Base-by-base conservation (phyloP, 1,140 invertebrate genomes). In the Asbolus verrucosus region DNA sequence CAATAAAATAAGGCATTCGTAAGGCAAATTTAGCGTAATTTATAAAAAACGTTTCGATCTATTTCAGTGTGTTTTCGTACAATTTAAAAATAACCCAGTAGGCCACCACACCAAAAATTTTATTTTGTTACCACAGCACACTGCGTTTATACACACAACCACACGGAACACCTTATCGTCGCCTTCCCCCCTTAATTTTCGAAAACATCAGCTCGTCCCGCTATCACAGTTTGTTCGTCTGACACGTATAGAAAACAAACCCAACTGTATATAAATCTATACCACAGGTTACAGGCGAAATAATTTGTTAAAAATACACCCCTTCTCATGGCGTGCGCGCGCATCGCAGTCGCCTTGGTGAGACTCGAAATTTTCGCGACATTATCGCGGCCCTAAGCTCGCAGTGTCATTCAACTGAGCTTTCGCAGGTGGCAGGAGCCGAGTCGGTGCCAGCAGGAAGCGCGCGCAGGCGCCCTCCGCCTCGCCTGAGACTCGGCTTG, bases 1-100 rank as follows among this genome's bases (percentile, higher is more conserved):
- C 39, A 41, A 21, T 30, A 62, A 63, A 63, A 63, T 63, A 63
- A 63, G 61, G 61, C 61, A 63, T 63, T 21, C 39, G 19, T 63
- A 63, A 63, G 61, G 61, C 61, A 63, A 63, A 63, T 63, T 63
- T 31, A 63, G 31, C 33, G 33, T 19, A 62, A 62, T 38, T 33
- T 63, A 31, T 61, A 15, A 61, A 27, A 38, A 39, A 63, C 39
- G 33, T 39, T 46, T 19, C 16, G 61, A 27, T 2, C 19, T 41
- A 39, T 63, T 63, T 39, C 31, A 18, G 39, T 43, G 15, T 16
- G 19, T 61, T 61, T 27, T 31, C 27, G 27, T 31, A 6, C 27
- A 59, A 27, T 27, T 59, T 59, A 27, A 59, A 27, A 27, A 59
- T 61, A 61, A 61, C 50, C 50, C 9, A 59, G 18, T 59, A 27